phyloP scores from a whole-genome alignment of 2,888 invertebrate genomes.

The Imbricaverruca yamaguchii region DNA sequence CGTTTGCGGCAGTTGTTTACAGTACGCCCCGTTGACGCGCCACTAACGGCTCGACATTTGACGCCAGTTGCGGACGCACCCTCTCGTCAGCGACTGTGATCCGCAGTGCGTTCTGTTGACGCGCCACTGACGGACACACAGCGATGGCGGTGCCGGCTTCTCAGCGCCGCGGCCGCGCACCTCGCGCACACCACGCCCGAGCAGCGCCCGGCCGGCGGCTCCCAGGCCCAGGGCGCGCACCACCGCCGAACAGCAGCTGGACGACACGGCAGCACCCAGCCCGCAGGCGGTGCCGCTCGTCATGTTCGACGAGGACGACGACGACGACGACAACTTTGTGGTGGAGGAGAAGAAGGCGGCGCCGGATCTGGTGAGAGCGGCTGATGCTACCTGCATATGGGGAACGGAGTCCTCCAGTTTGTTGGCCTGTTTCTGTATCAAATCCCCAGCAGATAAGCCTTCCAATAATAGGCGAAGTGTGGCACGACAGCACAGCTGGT shows the following conservation, averaged over 20 bases:
- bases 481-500: no score
- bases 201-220: slow-evolving; percentile 10
- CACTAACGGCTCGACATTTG: no score
- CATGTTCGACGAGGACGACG: slow-evolving; percentile 45
- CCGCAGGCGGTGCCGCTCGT: slow-evolving; percentile 45
- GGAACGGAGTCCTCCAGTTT: no score
- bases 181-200: slow-evolving; percentile 4
- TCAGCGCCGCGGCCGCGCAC: slow-evolving; percentile 21
- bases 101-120: no score
- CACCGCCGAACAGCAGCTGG: not conserved
- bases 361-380: slow-evolving; percentile 33
- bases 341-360: slow-evolving; percentile 49
- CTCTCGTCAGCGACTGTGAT: no score
- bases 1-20: no score
- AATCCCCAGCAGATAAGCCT: no score
- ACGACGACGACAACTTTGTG: slow-evolving; percentile 65
- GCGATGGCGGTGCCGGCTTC: slow-evolving; percentile 12
- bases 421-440: no score
- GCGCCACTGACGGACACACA: not conserved
- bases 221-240: not conserved
- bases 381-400: not conserved
- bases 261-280: not conserved
- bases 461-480: no score
- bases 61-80: no score
- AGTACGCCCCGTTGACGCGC: no score